Base-by-base conservation (phyloP, 2,888 invertebrate genomes). In the Tuta absoluta region DNA sequence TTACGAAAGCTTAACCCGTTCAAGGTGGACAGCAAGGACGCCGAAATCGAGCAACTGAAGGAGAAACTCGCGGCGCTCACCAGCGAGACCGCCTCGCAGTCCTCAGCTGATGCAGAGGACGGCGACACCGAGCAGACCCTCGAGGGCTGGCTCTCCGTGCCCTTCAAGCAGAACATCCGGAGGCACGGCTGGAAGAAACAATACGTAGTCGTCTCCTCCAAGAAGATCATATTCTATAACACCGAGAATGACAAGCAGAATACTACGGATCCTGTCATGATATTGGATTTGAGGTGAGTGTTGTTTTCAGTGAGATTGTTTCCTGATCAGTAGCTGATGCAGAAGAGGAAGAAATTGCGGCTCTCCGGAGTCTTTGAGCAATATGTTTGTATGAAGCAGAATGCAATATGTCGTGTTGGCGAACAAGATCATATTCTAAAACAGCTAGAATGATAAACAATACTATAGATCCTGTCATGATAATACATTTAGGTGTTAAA, bases 131-230 rank as follows among this genome's bases (percentile, higher is more conserved):
- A 96, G 79, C 94, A 95, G 74, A 94, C 95, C 71, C 94, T 99
- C 75, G 99, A 99, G 87, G 99, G 99, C 65, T 99, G 98, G 98
- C 93, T 99, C 67, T 97, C 97, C 63, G 95, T 98, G 76, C 99
- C 99, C 63, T 97, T 96, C 83, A 98, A 98, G 81, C 98, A 98
- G 86, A 99, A 99, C 86, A 98, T 98, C 72, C 95, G 97, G 71
- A 94, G 98, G 67, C 98, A 98, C 85, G 98, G 98, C 61, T 99
- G 99, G 99, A 97, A 96, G 89, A 97, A 97, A 80, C 98, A 98
- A 86, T 99, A 97, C 85, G 98, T 99, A 56, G 98, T 99, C 56
- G 98, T 99, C 59, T 98, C 98, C 59, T 98, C 98, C 68, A 96
- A 96, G 85, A 98, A 98, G 91, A 98, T 99, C 71, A 97, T 99